These are phyloP conservation scores for Trinorchestia longiramus DNA, from an alignment of 1,140 invertebrate species.

Conservation along the genomic window DNA sequence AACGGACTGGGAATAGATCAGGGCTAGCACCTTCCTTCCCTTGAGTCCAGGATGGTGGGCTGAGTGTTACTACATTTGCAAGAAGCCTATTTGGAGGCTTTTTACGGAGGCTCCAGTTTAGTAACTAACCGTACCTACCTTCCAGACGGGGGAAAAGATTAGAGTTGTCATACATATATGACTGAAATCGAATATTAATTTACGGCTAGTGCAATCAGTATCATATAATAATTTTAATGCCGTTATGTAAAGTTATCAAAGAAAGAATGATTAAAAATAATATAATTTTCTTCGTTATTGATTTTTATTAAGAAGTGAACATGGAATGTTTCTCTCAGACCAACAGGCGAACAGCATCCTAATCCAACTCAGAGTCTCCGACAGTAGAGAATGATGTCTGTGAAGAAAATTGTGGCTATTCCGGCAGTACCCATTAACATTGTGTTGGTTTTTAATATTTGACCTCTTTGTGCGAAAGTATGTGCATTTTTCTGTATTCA, in stretches of 20 bases:
- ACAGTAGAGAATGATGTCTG: not conserved
- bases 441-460: not conserved
- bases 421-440: not conserved
- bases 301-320: not conserved
- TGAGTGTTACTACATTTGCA: too few species aligned
- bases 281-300: not conserved
- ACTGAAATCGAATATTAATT: not conserved
- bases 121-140: too few species aligned
- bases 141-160: too few species aligned
- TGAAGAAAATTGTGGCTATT: not conserved
- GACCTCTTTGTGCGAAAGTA: not conserved
- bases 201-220: not conserved
- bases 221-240: not conserved
- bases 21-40: too few species aligned
- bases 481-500: too few species aligned
- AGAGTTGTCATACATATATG: not conserved
- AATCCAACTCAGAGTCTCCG: not conserved
- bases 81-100: too few species aligned
- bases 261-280: not conserved
- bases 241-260: not conserved
- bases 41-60: too few species aligned
- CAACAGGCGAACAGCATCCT: too few species aligned
- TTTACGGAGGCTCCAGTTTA: too few species aligned
- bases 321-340: not conserved
- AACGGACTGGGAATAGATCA: too few species aligned